These are phyloP conservation scores for Brachionichthys hirsutus DNA, from an alignment of 2,113 vertebrate species.

Conservation along the genomic window DNA sequence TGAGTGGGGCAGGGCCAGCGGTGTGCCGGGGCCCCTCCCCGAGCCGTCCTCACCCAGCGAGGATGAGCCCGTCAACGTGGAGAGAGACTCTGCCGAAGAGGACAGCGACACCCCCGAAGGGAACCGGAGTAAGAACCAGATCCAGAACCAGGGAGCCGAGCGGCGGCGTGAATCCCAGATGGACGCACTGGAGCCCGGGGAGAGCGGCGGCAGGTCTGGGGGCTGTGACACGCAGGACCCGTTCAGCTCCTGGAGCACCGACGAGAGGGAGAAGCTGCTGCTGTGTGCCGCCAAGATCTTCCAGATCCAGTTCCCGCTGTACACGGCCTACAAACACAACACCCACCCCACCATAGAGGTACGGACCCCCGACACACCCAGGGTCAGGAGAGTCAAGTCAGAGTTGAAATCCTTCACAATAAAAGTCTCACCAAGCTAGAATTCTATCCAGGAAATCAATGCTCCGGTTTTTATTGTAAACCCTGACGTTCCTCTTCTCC, in stretches of 20 bases:
- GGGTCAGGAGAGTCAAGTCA: too few relatives aligned
- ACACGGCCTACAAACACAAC: conserved; percentile 99
- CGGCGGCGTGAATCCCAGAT: conserved; percentile 65
- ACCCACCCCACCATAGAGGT: conserved; percentile 99
- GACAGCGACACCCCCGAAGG: conserved; percentile 75
- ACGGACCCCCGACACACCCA: conserved; percentile 10
- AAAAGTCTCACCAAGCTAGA: background rate
- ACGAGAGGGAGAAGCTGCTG: conserved; percentile 96
- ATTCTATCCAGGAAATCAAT: too few relatives aligned
- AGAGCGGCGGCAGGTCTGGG: conserved; percentile 64
- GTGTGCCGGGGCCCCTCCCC: conserved; percentile 56
- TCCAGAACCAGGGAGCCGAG: conserved; percentile 61
- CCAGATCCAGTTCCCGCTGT: conserved; percentile 98
- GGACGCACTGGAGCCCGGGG: conserved; percentile 70
- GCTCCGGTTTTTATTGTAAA: too few relatives aligned
- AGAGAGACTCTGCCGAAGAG: conserved; percentile 87
- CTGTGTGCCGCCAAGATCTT: conserved; percentile 98
- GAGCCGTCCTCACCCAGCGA: conserved; percentile 74
- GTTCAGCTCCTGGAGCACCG: conserved; percentile 92
- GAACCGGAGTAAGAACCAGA: conserved; percentile 50
- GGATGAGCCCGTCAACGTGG: conserved; percentile 89
- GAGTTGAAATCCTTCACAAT: background rate
- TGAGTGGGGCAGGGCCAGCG: conserved; percentile 79
- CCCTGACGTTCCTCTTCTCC: conserved; percentile 49
- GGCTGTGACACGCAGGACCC: conserved; percentile 77